Conservation (phyloP, 2,888 invertebrate species). For the Coelogynopora nodosa region DNA sequence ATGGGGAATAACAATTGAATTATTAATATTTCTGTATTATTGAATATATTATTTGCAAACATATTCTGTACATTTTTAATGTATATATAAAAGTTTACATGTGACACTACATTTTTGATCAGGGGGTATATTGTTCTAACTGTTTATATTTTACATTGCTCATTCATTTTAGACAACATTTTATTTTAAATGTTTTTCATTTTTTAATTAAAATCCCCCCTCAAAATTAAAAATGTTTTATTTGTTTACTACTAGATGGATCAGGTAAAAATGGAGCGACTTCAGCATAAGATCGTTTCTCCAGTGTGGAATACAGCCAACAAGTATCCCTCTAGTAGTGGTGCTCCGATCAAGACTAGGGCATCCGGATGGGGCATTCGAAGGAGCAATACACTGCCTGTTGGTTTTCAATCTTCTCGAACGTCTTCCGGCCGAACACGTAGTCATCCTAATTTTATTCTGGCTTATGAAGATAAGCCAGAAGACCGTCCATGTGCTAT, state of each 20-base stretch:
- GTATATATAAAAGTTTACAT: too few relatives aligned
- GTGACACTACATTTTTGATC: too few relatives aligned
- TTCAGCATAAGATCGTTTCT: background rate
- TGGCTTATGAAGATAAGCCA: background rate
- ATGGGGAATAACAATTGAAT: too few relatives aligned
- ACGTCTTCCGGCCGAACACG: background rate
- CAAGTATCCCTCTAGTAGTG: background rate
- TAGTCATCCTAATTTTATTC: background rate
- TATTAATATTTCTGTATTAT: too few relatives aligned
- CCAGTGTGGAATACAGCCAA: slow-evolving; percentile 12
- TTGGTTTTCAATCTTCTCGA: background rate
- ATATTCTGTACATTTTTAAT: too few relatives aligned
- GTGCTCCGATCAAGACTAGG: background rate
- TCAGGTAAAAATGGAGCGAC: slow-evolving; percentile 2
- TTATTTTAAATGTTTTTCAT: too few relatives aligned
- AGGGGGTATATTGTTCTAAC: too few relatives aligned
- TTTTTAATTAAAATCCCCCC: too few relatives aligned
- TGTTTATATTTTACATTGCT: too few relatives aligned
- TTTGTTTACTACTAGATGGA: slow-evolving; percentile 3
- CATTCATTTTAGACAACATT: too few relatives aligned
- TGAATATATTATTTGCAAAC: too few relatives aligned
- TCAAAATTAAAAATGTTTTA: background rate
- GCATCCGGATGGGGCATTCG: background rate
- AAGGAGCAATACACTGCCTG: background rate
- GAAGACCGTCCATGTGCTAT: background rate